Base-by-base conservation (phyloP, 2,888 invertebrate genomes). In the Catotricha subobsoleta region DNA sequence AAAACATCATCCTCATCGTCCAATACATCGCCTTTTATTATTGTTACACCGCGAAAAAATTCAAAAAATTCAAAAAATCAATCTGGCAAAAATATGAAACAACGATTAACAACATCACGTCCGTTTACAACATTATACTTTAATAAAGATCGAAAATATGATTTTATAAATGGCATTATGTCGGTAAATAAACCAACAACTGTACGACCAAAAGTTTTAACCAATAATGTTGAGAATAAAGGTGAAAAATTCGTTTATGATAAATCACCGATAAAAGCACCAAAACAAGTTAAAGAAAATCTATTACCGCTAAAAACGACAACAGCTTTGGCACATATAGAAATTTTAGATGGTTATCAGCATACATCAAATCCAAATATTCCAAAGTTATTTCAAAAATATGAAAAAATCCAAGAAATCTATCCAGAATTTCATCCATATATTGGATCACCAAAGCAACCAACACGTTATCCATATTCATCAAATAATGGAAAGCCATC, bases 371-470 rank as follows among this genome's bases (percentile, higher is more conserved):
- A 63, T 45, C 59, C 61, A 40, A 73, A 75, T 56, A 75, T 79
- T 59, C 77, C 77, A 16, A 73, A 70, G 50, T 66, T 78, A 43
- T 80, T 79, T 60, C 76, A 77, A 57, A 73, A 75, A 51, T 80
- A 80, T 57, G 73, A 75, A 48, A 80, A 79, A 66, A 76, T 79
- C 48, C 78, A 80, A 57, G 72, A 78, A 51, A 78, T 82, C 49
- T 82, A 80, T 58, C 83, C 82, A 3, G 74, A 78, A 46, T 63
- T 71, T 52, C 69, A 70, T 48, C 71, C 71, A 3, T 64, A 65
- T 46, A 56, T 57, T 27, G 54, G 54, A 41, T 48, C 51, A 44
- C 49, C 52, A 43, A 47, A 46, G 45, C 64, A 64, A 31, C 49
- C 50, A 38, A 46, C 46, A 7, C 42, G 48, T 13, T 45, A 47